Base-by-base conservation (phyloP, 2,113 vertebrate species). In the Hippocampus guttulatus region DNA sequence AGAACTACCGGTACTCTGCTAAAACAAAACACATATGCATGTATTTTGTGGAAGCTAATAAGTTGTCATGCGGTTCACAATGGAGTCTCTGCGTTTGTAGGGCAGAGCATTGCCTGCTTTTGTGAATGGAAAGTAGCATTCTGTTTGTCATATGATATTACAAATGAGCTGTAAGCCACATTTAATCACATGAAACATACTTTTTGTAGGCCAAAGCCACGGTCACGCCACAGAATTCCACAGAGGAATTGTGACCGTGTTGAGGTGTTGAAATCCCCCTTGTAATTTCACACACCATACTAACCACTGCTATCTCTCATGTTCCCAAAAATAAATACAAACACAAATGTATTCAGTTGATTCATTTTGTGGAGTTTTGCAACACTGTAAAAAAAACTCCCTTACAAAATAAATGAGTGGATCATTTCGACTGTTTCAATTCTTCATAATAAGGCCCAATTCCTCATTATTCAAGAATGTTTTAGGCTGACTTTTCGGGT, bases 101-200 rank as follows among this genome's bases (percentile, higher is more conserved):
- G 23, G 43, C 41, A 61, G 8, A 57, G 68, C 8, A 60, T 64
- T 58, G 10, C 43, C 21, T 67, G 18, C 61, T 71, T 71, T 54
- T 15, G 61, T 52, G 7, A 33, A 51, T 43, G 12, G 30, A 67
- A 61, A 67, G 5, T 2, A 0, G 10, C 25, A 25, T 21, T 25
- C 8, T 40, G 25, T 61, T 67, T 12, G 64, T 68, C 25, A 68
- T 71, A 47, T 63, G 73, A 69, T 64, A 57, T 68, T 51, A 64
- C 1, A 38, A 47, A 57, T 58, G 1, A 70, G 64, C 47, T 41
- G 20, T 68, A 58, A 64, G 55, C 40, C 51, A 15, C 60, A 60
- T 68, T 40, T 64, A 51, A 75, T 71, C 6, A 0, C 47, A 69
- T 70, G 57, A 64, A 12, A 14, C 33, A 40, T 63, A 70, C 41